These are phyloP conservation scores for Montipora capitata DNA, from an alignment of 92 coral and sea anemone species.

Conservation along the genomic window DNA sequence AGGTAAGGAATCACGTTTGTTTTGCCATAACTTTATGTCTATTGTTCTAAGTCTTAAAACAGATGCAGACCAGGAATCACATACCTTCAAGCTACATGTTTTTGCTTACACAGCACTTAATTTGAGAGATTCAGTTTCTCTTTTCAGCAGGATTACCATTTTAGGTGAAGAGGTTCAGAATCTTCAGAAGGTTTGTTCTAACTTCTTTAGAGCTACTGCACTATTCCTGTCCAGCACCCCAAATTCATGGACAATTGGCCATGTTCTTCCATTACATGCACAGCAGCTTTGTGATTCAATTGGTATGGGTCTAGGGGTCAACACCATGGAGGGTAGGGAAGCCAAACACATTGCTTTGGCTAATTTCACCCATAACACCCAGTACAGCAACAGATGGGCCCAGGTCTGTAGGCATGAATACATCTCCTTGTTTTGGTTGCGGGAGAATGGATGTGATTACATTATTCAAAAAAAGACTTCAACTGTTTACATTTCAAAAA, in stretches of 20 bases:
- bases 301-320: constrained; percentile 58
- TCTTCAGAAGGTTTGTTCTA: constrained; percentile 34
- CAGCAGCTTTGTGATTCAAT: constrained; percentile 34
- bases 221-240: constrained; percentile 65
- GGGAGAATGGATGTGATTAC: constrained; percentile 71
- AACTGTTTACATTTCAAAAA: constrained; percentile 47
- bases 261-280: constrained; percentile 66
- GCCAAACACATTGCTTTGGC: constrained; percentile 67
- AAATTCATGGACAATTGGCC: constrained; percentile 80
- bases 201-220: constrained; percentile 69
- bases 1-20: constrained; percentile 72
- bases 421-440: constrained; percentile 61
- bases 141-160: constrained; percentile 58
- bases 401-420: constrained; percentile 71
- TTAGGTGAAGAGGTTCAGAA: constrained; percentile 43
- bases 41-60: constrained; percentile 11
- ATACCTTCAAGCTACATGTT: constrained; percentile 52
- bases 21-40: constrained; percentile 73
- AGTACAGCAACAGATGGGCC: constrained; percentile 56
- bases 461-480: constrained; percentile 36
- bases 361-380: constrained; percentile 67
- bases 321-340: constrained; percentile 73
- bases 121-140: constrained; percentile 59
- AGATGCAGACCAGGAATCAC: neutral
- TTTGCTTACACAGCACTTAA: constrained; percentile 69